Evolutionary conservation across 2,113 vertebrate species (phyloP), one percentile per base, ranked within the genome.

Genomic region (Synodontis membranacea): DNA sequence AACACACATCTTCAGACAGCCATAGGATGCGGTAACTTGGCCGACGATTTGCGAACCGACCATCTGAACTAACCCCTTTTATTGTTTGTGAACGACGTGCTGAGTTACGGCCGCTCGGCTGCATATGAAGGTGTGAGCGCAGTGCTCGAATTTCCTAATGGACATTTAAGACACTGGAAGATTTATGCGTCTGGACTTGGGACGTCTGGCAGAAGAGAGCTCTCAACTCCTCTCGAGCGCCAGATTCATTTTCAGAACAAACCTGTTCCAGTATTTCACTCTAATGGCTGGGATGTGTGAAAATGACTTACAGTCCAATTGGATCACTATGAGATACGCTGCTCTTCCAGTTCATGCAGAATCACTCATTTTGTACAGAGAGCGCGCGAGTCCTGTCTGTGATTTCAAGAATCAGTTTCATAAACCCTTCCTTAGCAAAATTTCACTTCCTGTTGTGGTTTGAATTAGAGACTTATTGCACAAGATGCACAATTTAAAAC

Each of bases 221-320:
- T 15, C 12, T 50, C 15, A 21, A 52, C 86, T 31, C 31, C 86
- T 89, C 37, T 1, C 39, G 89, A 91, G 88, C 86, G 89, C 84
- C 89, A 76, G 64, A 88, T 54, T 46, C 39, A 58, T 31, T 76
- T 88, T 58, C 48, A 66, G 52, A 37, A 5, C 42, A 56, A 64
- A 31, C 58, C 25, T 72, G 64, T 66, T 50, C 66, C 74, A 86
- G 58, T 93, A 92, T 92, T 90, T 94, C 91, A 92, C 48, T 52
- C 46, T 66, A 89, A 89, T 84, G 23, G 66, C 90, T 87, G 58
- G 85, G 89, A 92, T 6, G 87, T 88, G 92, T 92, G 91, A 94
- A 94, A 91, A 91, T 92, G 34, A 93, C 92, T 92, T 90, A 91
- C 86, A 17, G 54, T 17, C 23, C 5, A 19, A 56, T 66, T 46